Conservation (phyloP, 2,888 invertebrate species). For the Ischnus inquisitorius region DNA sequence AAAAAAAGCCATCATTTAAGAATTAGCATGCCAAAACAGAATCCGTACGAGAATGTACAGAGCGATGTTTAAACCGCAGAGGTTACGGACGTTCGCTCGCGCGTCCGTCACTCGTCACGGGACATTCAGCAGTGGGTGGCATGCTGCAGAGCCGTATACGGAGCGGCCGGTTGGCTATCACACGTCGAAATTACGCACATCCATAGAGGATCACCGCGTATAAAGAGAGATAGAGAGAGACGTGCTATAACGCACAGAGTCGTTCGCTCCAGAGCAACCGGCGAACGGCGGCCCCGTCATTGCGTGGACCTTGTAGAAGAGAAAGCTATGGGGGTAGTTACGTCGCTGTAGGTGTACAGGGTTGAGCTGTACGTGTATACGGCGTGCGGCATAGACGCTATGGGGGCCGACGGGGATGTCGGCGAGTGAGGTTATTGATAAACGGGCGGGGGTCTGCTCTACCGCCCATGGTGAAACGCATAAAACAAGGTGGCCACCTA, state of each 20-base stretch:
- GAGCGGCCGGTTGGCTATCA: constrained; percentile 47
- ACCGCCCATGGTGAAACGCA: constrained; percentile 67
- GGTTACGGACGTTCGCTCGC: constrained; percentile 48
- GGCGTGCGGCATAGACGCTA: constrained; percentile 43
- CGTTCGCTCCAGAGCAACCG: constrained; percentile 47
- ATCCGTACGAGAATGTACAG: neutral
- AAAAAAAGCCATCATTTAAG: neutral
- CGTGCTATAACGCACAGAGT: constrained; percentile 31
- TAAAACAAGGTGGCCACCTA: constrained; percentile 72
- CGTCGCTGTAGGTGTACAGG: constrained; percentile 39
- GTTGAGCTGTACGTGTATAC: constrained; percentile 16
- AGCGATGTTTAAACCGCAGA: constrained; percentile 32
- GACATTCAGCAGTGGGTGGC: constrained; percentile 21
- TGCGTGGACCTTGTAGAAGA: constrained; percentile 37
- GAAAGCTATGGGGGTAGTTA: constrained; percentile 54
- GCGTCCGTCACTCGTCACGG: constrained; percentile 58
- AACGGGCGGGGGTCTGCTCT: constrained; percentile 70
- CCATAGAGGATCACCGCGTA: constrained; percentile 45
- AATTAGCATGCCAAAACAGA: neutral
- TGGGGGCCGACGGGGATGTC: constrained; percentile 58
- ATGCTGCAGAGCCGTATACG: constrained; percentile 29
- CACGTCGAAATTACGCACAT: constrained; percentile 58
- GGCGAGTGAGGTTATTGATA: constrained; percentile 74
- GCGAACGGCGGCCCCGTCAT: constrained; percentile 33
- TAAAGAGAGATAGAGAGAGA: constrained; percentile 14